Evolutionary conservation across 2,888 invertebrate genomes (phyloP).

Genomic region (Pristionchus arcanus): DNA sequence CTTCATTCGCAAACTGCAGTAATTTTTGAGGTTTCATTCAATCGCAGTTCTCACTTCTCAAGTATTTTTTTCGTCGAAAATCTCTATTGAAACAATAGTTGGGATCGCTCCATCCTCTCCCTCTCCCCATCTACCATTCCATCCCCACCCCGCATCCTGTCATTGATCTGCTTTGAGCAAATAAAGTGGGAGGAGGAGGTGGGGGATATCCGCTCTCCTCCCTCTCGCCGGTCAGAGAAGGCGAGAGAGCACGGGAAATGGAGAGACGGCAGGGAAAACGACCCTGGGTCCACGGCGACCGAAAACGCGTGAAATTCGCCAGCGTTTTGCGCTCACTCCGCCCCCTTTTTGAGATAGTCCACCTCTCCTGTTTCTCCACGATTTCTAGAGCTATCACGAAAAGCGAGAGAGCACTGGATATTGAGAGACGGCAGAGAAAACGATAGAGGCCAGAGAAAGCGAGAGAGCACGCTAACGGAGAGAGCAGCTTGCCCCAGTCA

Average conservation of each 20-base stretch:
- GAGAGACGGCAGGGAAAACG: background rate
- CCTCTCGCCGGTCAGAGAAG: background rate
- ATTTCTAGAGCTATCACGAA: too few relatives aligned
- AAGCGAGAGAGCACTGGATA: background rate
- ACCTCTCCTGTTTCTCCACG: too few relatives aligned
- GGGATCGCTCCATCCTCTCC: background rate
- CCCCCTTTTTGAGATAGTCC: too few relatives aligned
- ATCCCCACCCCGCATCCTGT: background rate
- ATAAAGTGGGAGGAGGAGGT: background rate
- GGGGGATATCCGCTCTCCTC: background rate
- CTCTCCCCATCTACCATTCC: background rate
- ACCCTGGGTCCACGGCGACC: too few relatives aligned
- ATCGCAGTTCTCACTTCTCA: too few relatives aligned
- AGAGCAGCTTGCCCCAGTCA: background rate
- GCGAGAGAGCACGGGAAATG: background rate
- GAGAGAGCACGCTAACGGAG: background rate
- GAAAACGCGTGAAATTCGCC: too few relatives aligned
- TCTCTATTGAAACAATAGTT: background rate
- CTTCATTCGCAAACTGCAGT: too few relatives aligned
- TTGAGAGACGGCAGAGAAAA: background rate
- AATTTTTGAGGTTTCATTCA: too few relatives aligned
- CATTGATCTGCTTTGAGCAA: constrained; percentile 42
- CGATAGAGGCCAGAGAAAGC: background rate
- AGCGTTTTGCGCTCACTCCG: too few relatives aligned
- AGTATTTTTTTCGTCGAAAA: background rate